These are phyloP conservation scores for Mythimna impura DNA, from an alignment of 2,888 invertebrate species.

Conservation along the genomic window DNA sequence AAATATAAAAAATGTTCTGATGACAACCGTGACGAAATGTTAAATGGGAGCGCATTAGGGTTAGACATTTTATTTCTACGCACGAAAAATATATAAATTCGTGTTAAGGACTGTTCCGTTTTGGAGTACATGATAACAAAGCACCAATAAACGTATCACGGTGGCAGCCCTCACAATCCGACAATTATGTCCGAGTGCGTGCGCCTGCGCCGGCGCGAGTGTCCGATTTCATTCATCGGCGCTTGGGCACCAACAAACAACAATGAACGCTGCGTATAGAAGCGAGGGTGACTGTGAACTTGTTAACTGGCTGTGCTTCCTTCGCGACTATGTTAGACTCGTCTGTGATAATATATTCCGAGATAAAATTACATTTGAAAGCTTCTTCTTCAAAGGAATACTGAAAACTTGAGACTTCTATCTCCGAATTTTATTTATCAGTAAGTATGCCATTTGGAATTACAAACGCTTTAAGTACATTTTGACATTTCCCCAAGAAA, in stretches of 20 bases:
- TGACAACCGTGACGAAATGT: slow-evolving; percentile 60
- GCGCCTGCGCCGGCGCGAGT: slow-evolving; percentile 64
- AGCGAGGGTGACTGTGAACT: slow-evolving; percentile 67
- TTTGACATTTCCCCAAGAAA: neutral
- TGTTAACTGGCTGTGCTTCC: slow-evolving; percentile 54
- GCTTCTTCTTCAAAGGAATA: neutral
- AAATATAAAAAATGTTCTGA: slow-evolving; percentile 51
- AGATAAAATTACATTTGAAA: neutral
- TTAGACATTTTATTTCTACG: slow-evolving; percentile 35
- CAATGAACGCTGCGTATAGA: slow-evolving; percentile 61
- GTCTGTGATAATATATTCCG: slow-evolving; percentile 13
- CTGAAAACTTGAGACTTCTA: neutral
- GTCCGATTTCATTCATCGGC: slow-evolving; percentile 78
- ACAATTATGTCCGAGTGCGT: slow-evolving; percentile 57
- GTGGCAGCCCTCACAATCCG: slow-evolving; percentile 62
- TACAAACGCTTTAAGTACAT: neutral
- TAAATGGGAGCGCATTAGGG: slow-evolving; percentile 54
- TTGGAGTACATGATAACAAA: slow-evolving; percentile 60
- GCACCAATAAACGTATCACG: slow-evolving; percentile 62
- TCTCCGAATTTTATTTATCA: neutral
- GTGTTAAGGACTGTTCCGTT: slow-evolving; percentile 33
- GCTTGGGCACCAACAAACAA: slow-evolving; percentile 63
- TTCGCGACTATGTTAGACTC: slow-evolving; percentile 33
- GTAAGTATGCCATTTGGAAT: neutral
- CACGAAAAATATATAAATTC: slow-evolving; percentile 26